Percentiles rank a stretch among this genome's conserved stretches.
Conservation (phyloP, 2,888 invertebrate genomes). For the Amiota mariae region DNA sequence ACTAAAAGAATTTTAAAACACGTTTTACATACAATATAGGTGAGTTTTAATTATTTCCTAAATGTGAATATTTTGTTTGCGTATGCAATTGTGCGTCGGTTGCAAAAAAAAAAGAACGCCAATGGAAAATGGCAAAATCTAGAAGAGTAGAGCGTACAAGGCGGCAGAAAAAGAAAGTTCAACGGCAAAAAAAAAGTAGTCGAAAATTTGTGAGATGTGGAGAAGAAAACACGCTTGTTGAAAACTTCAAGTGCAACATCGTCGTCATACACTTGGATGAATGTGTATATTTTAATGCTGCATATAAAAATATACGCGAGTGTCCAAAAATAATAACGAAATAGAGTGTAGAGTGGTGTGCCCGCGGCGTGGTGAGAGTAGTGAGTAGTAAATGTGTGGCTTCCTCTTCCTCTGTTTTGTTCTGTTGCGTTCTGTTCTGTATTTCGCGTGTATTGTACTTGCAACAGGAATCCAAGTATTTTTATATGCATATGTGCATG, state of each 20-base stretch:
- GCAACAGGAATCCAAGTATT: background rate
- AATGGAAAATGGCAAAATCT: conserved; percentile 56
- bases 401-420: background rate
- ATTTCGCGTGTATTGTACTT: background rate
- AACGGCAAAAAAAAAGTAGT: conserved; percentile 48
- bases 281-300: conserved; percentile 49
- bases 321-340: conserved; percentile 34
- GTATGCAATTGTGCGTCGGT: conserved; percentile 45
- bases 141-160: conserved; percentile 56
- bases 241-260: conserved; percentile 61
- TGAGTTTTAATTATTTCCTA: conserved; percentile 42
- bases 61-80: conserved; percentile 35
- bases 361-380: background rate
- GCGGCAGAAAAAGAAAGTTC: conserved; percentile 66
- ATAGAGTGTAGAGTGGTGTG: background rate
- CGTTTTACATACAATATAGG: conserved; percentile 35
- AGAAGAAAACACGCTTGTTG: conserved; percentile 45
- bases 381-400: background rate
- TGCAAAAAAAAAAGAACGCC: conserved; percentile 45
- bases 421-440: background rate
- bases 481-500: background rate
- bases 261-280: conserved; percentile 45
- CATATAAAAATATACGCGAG: conserved; percentile 47
- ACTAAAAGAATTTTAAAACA: no score
- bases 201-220: conserved; percentile 46